Conservation (phyloP, 2,113 vertebrate species). For the Sarotherodon lohbergeri region DNA sequence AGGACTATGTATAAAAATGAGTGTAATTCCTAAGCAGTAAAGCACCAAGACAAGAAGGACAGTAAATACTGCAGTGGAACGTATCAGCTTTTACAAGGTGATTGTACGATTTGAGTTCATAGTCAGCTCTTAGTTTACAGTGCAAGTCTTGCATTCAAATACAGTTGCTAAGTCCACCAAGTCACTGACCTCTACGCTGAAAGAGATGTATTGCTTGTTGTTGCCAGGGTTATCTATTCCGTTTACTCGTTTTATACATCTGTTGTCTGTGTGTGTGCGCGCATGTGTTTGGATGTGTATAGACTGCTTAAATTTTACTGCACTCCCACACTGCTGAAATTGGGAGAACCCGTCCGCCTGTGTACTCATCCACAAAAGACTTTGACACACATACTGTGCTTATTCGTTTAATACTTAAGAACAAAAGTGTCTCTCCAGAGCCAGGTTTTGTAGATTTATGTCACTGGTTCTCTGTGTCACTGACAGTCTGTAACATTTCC, state of each 20-base stretch:
- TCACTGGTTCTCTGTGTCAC: not conserved
- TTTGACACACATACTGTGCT: not conserved
- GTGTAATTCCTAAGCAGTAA: not conserved
- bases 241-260: not conserved
- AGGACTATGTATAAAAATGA: not conserved
- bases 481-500: not conserved
- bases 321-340: not conserved
- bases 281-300: not conserved
- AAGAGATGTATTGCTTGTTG: not conserved
- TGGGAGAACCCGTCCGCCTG: not conserved
- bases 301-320: not conserved
- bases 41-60: not conserved
- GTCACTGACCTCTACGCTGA: not conserved
- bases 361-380: not conserved
- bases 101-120: not conserved
- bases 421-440: not conserved
- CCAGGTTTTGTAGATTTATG: constrained; percentile 7
- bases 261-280: not conserved
- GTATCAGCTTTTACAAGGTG: not conserved
- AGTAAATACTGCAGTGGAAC: not conserved
- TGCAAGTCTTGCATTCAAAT: not conserved
- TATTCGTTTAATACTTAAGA: not conserved
- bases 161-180: not conserved
- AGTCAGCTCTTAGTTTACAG: not conserved
- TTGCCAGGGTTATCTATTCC: not conserved